Percentiles rank a stretch among this genome's conserved stretches.
Conservation (phyloP, 2,113 vertebrate species). For the Illadopsis cleaveri region DNA sequence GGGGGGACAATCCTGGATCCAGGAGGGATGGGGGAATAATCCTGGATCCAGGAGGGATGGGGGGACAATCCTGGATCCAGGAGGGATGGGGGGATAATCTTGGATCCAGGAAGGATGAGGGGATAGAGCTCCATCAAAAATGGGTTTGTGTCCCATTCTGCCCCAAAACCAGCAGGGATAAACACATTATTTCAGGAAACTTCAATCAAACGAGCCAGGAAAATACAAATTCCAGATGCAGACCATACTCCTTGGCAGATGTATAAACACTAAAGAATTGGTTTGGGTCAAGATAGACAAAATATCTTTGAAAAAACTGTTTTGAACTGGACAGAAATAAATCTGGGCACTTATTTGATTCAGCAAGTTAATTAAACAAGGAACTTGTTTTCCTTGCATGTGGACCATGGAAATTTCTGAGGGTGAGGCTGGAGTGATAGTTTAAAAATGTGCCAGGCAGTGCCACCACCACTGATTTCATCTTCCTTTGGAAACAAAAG, state of each 20-base stretch:
- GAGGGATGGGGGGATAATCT: background rate
- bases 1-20: too few relatives aligned
- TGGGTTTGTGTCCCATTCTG: background rate
- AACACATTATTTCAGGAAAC: background rate
- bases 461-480: background rate
- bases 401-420: background rate
- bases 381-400: background rate
- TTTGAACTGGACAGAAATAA: background rate
- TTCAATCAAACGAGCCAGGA: background rate
- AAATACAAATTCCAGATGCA: background rate
- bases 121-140: background rate
- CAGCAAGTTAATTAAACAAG: background rate
- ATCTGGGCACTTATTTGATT: background rate
- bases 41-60: too few relatives aligned
- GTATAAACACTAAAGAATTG: background rate
- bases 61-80: too few relatives aligned
- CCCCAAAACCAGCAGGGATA: background rate
- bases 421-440: background rate
- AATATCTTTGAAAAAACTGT: background rate
- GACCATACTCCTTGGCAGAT: rapidly evolving
- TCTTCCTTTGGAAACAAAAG: background rate
- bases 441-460: background rate
- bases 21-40: too few relatives aligned
- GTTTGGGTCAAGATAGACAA: background rate
- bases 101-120: background rate